phyloP scores from a whole-genome alignment of 2,888 invertebrate genomes.

The Asteroscopus sphinx region DNA sequence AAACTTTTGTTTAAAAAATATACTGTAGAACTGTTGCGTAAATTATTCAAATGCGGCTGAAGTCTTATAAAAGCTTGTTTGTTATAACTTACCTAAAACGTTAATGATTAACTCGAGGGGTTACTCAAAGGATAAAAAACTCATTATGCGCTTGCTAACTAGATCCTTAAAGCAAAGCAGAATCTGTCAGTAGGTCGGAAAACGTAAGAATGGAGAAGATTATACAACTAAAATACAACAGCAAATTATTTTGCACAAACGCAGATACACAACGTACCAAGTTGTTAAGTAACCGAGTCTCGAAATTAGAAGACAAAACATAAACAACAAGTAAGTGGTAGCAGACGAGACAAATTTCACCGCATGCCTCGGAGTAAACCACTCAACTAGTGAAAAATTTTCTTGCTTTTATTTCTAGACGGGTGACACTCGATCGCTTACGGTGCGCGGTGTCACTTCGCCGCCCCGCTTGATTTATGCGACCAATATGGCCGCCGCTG shows the following conservation, averaged over 20 bases:
- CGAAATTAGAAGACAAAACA: constrained; percentile 61
- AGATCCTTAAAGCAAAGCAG: constrained; percentile 14
- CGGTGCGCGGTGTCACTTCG: constrained; percentile 84
- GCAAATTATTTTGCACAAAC: constrained; percentile 54
- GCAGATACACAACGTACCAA: constrained; percentile 48
- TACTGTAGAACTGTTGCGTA: constrained; percentile 31
- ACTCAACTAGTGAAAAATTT: constrained; percentile 85
- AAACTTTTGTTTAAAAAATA: constrained; percentile 16
- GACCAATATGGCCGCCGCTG: constrained; percentile 87
- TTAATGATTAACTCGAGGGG: not conserved
- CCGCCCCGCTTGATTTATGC: constrained; percentile 87
- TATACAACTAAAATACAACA: constrained; percentile 49
- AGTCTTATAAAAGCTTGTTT: constrained; percentile 24
- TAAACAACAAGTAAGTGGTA: constrained; percentile 58
- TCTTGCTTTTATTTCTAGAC: constrained; percentile 86
- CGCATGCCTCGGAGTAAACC: constrained; percentile 84
- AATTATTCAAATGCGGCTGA: constrained; percentile 13
- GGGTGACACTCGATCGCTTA: constrained; percentile 88
- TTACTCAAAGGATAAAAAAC: not conserved
- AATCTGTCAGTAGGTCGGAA: constrained; percentile 12
- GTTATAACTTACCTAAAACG: constrained; percentile 3
- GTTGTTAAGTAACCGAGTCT: constrained; percentile 55
- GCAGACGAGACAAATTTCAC: constrained; percentile 81
- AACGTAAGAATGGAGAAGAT: constrained; percentile 27
- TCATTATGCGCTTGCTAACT: constrained; percentile 15